These are phyloP conservation scores for Apodemus speciosus DNA, from an alignment of 2,113 vertebrate genomes.

Conservation along the genomic window DNA sequence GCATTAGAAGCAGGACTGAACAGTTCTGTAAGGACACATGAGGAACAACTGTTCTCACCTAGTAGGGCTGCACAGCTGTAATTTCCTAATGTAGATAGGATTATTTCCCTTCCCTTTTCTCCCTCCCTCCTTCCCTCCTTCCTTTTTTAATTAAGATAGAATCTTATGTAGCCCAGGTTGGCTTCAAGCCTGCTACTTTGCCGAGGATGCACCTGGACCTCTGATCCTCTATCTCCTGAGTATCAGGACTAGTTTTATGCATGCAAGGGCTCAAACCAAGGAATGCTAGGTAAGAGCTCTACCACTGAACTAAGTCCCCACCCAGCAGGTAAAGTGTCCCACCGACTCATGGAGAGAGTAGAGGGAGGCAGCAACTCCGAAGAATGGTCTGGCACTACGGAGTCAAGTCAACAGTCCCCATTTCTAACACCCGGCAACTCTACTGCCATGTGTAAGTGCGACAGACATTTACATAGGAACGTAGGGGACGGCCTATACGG, in stretches of 20 bases:
- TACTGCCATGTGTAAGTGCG: not conserved
- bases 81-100: not conserved
- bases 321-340: not conserved
- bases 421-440: not conserved
- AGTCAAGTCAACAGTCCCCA: not conserved
- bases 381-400: not conserved
- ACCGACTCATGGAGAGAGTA: not conserved
- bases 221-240: not conserved
- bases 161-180: too few species aligned
- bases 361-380: not conserved
- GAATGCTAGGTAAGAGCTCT: not conserved
- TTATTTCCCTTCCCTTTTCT: not conserved
- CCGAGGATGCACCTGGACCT: not conserved
- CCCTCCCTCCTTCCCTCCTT: too few species aligned
- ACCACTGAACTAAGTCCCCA: not conserved
- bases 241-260: not conserved
- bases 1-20: not conserved
- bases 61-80: not conserved
- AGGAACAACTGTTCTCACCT: not conserved
- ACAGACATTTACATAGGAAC: not conserved
- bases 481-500: rapidly evolving
- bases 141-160: too few species aligned
- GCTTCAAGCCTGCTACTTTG: not conserved
- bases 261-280: not conserved
- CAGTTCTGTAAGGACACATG: not conserved